Evolutionary conservation across 2,888 invertebrate species (phyloP), one percentile per base, ranked within the genome.

Genomic region (Drosophila quasianomalipes): DNA sequence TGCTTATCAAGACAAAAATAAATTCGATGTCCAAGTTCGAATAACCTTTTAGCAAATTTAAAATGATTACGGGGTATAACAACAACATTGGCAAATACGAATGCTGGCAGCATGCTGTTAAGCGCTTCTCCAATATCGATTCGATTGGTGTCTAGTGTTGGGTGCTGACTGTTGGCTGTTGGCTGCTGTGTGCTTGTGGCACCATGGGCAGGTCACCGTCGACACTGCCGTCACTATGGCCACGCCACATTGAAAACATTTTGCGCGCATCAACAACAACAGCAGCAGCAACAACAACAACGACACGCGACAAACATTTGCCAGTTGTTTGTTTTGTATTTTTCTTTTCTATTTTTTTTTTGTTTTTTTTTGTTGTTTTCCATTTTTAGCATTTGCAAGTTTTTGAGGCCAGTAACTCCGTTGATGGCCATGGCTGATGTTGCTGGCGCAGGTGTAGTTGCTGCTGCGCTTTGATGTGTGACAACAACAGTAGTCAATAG

Each of bases 341-440:
- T 57, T 37, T 14, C 14, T 54, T 54, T 5, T 54, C 26, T 16
- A 73, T 64, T 64, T 39, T 74, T 67, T 31, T 39, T 39, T n/a
- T 14, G 7, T 55, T 55, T 14, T 19, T 39, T 55, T 70, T 82
- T 72, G 70, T 54, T 28, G 26, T 57, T 37, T 55, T 57, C 39
- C 57, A 57, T 57, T 57, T 86, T 90, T 85, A 79, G 82, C 87
- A 90, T 90, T 85, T 79, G 82, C 85, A 64, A 79, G 71, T 81
- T 90, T 89, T 90, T 84, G 91, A 90, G 86, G 86, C 89, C 91
- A 86, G 90, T 86, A 89, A 82, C 89, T 84, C 76, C 79, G 81
- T 68, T 81, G 89, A 89, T 89, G 89, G 85, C 89, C 86, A 82
- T 86, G 76, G 77, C 65, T 67, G 75, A 52, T 74, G 72, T 51